These are phyloP conservation scores for Sebastes matsubarae DNA, from an alignment of 2,797 vertebrate species.

Conservation along the genomic window DNA sequence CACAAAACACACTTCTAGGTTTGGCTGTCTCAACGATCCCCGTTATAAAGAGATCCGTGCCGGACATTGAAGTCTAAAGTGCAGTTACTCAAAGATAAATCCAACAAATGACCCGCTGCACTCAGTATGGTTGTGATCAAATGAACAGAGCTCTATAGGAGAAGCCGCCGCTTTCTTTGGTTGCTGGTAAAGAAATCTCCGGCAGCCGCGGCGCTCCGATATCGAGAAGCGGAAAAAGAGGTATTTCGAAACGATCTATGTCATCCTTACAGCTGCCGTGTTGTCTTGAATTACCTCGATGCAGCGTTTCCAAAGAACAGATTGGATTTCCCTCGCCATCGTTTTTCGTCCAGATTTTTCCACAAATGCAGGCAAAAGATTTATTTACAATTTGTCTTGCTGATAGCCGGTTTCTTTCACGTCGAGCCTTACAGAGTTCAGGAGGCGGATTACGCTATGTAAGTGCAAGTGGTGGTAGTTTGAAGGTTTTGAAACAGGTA, in stretches of 20 bases:
- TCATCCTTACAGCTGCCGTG: constrained; percentile 77
- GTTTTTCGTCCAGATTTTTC: constrained; percentile 68
- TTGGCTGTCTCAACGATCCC: neutral
- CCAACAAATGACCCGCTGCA: constrained; percentile 16
- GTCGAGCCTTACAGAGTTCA: constrained; percentile 8
- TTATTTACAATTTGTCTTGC: constrained; percentile 61
- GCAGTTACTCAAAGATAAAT: constrained; percentile 25
- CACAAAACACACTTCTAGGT: neutral
- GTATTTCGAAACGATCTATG: constrained; percentile 73
- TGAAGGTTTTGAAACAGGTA: constrained; percentile 47
- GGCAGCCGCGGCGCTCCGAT: constrained; percentile 44
- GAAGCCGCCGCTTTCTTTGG: constrained; percentile 29
- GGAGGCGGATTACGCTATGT: neutral
- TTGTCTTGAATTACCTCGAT: constrained; percentile 78
- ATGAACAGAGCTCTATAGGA: constrained; percentile 3
- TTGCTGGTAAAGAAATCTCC: constrained; percentile 52
- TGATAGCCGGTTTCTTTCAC: constrained; percentile 31
- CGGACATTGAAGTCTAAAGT: constrained; percentile 13
- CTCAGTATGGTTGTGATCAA: constrained; percentile 47
- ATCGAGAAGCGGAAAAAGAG: constrained; percentile 68
- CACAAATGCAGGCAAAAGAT: constrained; percentile 66
- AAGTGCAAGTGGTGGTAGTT: constrained; percentile 13
- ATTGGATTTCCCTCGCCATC: constrained; percentile 70
- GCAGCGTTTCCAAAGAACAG: constrained; percentile 67
- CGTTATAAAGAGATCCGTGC: neutral